Evolutionary conservation across 1,140 invertebrate genomes (phyloP).

Genomic region (Bombus affinis): DNA sequence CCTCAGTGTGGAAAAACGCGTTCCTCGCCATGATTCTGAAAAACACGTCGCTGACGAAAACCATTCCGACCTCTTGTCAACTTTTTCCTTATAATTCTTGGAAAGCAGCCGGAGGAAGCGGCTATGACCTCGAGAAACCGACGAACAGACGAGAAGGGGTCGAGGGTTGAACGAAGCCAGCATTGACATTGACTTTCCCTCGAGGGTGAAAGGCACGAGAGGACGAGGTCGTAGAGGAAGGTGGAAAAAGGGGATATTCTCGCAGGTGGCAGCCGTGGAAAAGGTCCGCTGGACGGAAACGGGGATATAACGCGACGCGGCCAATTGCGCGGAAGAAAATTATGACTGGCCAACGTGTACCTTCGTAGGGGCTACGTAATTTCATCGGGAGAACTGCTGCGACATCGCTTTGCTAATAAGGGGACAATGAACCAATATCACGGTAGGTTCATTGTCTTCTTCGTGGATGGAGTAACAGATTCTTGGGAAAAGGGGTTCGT

Average conservation of each 20-base stretch:
- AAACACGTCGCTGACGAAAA: constrained; percentile 43
- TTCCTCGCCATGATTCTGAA: constrained; percentile 32
- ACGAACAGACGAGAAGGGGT: not conserved
- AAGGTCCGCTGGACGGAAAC: not conserved
- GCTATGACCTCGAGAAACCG: not conserved
- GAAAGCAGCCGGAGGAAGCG: constrained; percentile 6
- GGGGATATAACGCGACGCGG: constrained; percentile 15
- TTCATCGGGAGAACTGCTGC: not conserved
- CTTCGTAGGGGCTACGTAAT: not conserved
- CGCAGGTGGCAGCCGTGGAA: constrained; percentile 22
- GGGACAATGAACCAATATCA: constrained; percentile 27
- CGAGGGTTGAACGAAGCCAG: not conserved
- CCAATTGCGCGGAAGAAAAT: constrained; percentile 43
- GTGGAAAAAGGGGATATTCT: not conserved
- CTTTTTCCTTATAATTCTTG: constrained; percentile 48
- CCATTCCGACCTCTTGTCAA: constrained; percentile 31
- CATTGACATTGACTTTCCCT: constrained; percentile 63
- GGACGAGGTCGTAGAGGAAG: not conserved
- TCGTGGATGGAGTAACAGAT: not conserved
- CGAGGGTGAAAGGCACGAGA: not conserved
- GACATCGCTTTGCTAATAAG: not conserved
- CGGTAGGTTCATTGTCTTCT: not conserved
- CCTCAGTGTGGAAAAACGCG: constrained; percentile 54
- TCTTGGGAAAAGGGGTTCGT: not conserved
- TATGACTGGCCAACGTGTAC: not conserved